Evolutionary conservation across 2,888 invertebrate species (phyloP), one percentile per base, ranked within the genome.

Genomic region (Lymantria monacha): DNA sequence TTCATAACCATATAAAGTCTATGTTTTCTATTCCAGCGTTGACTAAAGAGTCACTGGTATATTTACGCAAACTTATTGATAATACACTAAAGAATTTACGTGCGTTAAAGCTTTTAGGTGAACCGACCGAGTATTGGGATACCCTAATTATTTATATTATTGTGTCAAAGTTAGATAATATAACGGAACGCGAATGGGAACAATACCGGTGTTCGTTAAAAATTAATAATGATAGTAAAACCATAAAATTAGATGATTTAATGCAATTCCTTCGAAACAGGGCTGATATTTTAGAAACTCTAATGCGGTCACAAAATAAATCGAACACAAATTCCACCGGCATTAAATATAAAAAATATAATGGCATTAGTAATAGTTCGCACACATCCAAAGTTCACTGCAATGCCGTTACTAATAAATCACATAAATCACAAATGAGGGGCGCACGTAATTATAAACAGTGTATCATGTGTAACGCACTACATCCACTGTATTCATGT

Each of bases 401-500:
- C 10, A 33, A 33, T 33, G 9, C 9, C 9, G 33, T 33, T 15
- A 45, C 9, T 10, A 37, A 45, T 37, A 45, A 45, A 22, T 15
- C 9, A 14, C 15, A 45, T 37, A 45, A 45, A 22, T 15, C 9
- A 14, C 15, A 38, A 8, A 3, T 8, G 8, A 45, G 14, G 12
- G 11, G 3, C 13, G 8, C 30, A 11, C 38, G n/a, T 14, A 40
- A 12, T 14, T 30, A 12, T 12, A 46, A 38, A 8, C 9, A 10
- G 9, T 33, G 33, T 33, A 3, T 33, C 10, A 33, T 33, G 33
- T 48, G 48, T 13, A 37, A 43, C 30, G 37, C 10, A 37, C 9
- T 37, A 37, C 48, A 48, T 42, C 48, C 33, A 13, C 12, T 48
- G 13, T 48, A 48, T 36, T 33, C 48, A 2, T 48, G 48, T 15